Evolutionary conservation across 1,140 invertebrate genomes (phyloP).

Genomic region (Druon quercuslanigerum): DNA sequence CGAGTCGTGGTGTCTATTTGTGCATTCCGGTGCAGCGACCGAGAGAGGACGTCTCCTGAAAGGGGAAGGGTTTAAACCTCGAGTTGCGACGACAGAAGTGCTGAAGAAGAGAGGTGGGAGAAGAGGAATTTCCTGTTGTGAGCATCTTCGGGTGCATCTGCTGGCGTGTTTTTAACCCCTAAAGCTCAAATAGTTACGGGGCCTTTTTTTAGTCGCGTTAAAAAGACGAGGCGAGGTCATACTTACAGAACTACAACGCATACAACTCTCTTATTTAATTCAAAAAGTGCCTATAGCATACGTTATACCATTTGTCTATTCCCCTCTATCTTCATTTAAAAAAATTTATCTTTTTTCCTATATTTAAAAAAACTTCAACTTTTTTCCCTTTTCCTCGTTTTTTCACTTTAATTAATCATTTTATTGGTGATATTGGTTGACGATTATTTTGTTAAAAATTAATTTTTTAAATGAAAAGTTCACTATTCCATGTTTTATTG

Average conservation of each 20-base stretch:
- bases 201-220: conserved; percentile 1
- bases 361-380: too few relatives aligned
- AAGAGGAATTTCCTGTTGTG: conserved; percentile 73
- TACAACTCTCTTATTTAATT: conserved; percentile 15
- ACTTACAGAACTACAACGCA: neutral
- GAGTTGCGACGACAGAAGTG: conserved; percentile 21
- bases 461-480: too few relatives aligned
- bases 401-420: too few relatives aligned
- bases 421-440: too few relatives aligned
- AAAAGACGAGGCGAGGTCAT: neutral
- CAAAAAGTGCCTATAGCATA: too few relatives aligned
- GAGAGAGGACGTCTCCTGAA: conserved; percentile 3
- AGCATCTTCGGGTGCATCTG: conserved; percentile 73
- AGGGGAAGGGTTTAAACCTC: neutral
- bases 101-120: conserved; percentile 41
- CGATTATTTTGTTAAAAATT: too few relatives aligned
- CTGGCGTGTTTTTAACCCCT: conserved; percentile 62
- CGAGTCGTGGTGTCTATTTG: conserved; percentile 27
- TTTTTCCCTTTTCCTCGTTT: too few relatives aligned
- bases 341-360: too few relatives aligned
- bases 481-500: too few relatives aligned
- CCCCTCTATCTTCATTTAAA: too few relatives aligned
- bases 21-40: conserved; percentile 30
- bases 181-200: conserved; percentile 41
- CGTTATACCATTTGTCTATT: too few relatives aligned